Evolutionary conservation across 2,113 vertebrate species (phyloP).

Genomic region (Panthera tigris): DNA sequence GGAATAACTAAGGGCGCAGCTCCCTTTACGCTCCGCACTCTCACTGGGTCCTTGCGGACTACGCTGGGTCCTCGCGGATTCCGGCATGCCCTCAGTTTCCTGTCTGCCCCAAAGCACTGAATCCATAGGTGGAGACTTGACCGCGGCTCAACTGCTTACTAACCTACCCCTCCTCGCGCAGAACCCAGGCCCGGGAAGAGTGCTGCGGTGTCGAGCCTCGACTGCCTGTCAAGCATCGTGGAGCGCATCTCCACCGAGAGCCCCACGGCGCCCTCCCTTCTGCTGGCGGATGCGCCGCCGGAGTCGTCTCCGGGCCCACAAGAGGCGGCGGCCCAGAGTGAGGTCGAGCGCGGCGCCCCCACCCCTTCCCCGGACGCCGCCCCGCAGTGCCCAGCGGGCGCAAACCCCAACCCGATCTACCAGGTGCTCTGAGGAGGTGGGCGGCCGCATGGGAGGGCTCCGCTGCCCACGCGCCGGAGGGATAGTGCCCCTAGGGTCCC

Average conservation of each 20-base stretch:
- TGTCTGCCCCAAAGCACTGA: not conserved
- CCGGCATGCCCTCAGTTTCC: not conserved
- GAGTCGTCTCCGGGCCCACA: conserved; percentile 82
- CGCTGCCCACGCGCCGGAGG: not conserved
- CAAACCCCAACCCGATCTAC: conserved; percentile 90
- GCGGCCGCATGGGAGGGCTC: not conserved
- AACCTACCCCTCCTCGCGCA: conserved; percentile 53
- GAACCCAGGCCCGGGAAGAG: conserved; percentile 88
- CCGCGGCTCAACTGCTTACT: not conserved
- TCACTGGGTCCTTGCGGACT: not conserved
- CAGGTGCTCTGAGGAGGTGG: conserved; percentile 90
- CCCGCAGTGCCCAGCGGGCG: conserved; percentile 84
- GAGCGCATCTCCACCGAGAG: conserved; percentile 96
- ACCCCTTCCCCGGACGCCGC: conserved; percentile 81
- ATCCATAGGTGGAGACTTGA: not conserved
- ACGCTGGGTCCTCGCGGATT: not conserved
- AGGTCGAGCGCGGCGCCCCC: conserved; percentile 79
- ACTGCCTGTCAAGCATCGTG: conserved; percentile 98
- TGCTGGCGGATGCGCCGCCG: conserved; percentile 83
- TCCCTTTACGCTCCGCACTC: not conserved
- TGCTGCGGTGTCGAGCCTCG: conserved; percentile 94
- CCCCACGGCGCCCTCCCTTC: conserved; percentile 84
- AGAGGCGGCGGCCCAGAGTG: conserved; percentile 78
- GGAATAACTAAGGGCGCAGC: not conserved
- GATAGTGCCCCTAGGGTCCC: not conserved